Base-by-base conservation (phyloP, 2,888 invertebrate species). In the Campoplex nolae region DNA sequence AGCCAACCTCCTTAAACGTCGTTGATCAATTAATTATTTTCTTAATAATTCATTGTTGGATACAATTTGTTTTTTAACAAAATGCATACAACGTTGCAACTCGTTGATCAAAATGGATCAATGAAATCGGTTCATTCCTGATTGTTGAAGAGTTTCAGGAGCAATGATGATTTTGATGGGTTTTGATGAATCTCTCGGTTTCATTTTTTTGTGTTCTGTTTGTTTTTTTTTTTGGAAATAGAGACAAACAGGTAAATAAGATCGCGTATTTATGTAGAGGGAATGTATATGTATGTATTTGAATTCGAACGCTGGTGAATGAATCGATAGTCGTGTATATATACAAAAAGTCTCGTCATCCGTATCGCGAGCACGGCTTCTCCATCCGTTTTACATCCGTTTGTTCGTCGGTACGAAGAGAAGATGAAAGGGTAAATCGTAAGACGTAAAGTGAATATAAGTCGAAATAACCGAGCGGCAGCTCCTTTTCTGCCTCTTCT, bases 391-490 rank as follows among this genome's bases (percentile, higher is more conserved):
- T 79, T 80, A 83, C 79, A 83, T 86, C 79, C 76, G 83, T 83
- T 76, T 56, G 78, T 16, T 62, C 48, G 75, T 85, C 85, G 83
- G 82, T 79, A 78, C 56, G 71, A 45, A 23, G 74, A 45, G 70
- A 86, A 79, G 86, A 86, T 86, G 83, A 83, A 83, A 86, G 86
- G 83, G 78, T 76, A 48, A 79, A 79, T 79, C 71, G 86, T 76
- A 65, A 70, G 70, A 75, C 75, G 23, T 51, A 68, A 74, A 79
- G 79, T 81, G 71, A 83, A 48, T 81, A 74, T 54, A 71, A 83
- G 78, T 78, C 78, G 65, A 67, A 73, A 75, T 71, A 58, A 74
- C 79, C 70, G 73, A 83, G 87, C 79, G 80, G 84, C 74, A 77
- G 68, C 76, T 68, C 74, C 81, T 68, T 70, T 73, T 23, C 23